These are phyloP conservation scores for Syngnathoides biaculeatus DNA, from an alignment of 2,113 vertebrate species.

Conservation along the genomic window DNA sequence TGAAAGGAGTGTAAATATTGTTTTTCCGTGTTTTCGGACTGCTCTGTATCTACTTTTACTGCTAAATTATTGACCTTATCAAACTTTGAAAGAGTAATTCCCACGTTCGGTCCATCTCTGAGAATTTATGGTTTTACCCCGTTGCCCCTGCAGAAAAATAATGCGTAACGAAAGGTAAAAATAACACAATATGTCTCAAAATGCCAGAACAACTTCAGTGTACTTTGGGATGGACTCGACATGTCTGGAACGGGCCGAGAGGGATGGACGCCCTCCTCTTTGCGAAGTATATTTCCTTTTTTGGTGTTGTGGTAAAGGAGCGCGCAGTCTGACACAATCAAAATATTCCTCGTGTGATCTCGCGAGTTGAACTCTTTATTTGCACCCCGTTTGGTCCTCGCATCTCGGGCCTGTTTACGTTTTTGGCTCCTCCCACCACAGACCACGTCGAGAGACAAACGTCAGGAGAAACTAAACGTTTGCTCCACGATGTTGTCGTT, in stretches of 20 bases:
- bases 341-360: neutral
- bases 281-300: conserved; percentile 1
- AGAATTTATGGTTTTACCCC: neutral
- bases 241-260: neutral
- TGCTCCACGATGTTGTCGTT: too few relatives aligned
- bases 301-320: conserved; percentile 3
- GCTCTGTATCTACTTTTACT: neutral
- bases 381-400: neutral
- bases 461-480: neutral
- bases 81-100: too few relatives aligned
- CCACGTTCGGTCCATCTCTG: neutral
- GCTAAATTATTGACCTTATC: too few relatives aligned
- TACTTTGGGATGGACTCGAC: neutral
- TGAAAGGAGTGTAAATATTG: too few relatives aligned
- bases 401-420: neutral
- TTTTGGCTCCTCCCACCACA: neutral
- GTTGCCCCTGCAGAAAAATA: neutral
- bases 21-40: too few relatives aligned
- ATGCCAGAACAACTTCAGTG: neutral
- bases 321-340: neutral
- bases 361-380: neutral
- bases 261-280: neutral
- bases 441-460: neutral
- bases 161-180: neutral
- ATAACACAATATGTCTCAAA: neutral